Evolutionary conservation across 1,140 invertebrate genomes (phyloP).

Genomic region (Drosophila asahinai): DNA sequence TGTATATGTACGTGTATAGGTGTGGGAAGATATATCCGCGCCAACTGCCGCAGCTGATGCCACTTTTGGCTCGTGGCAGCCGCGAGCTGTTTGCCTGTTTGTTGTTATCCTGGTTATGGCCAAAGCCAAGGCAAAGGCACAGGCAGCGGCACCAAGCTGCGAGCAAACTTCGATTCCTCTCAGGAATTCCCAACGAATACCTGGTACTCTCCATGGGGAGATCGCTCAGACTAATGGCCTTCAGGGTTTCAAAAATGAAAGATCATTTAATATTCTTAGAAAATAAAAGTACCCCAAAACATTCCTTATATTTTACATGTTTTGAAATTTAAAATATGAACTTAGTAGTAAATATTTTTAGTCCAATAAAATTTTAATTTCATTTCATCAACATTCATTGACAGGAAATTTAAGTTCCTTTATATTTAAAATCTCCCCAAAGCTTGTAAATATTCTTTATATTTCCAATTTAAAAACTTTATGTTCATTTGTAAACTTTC

Average conservation of each 20-base stretch:
- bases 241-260: neutral
- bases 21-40: constrained; percentile 68
- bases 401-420: too few relatives aligned
- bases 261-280: neutral
- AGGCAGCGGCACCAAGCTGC: constrained; percentile 18
- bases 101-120: constrained; percentile 62
- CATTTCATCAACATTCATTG: too few relatives aligned
- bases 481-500: too few relatives aligned
- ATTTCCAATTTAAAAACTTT: too few relatives aligned
- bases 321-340: too few relatives aligned
- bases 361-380: too few relatives aligned
- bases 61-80: constrained; percentile 79
- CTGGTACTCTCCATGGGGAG: constrained; percentile 40
- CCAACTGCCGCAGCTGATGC: constrained; percentile 82
- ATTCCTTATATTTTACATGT: neutral
- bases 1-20: constrained; percentile 18
- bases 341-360: too few relatives aligned
- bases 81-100: constrained; percentile 70
- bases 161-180: constrained; percentile 13
- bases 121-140: constrained; percentile 34
- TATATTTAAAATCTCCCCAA: too few relatives aligned
- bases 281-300: too few relatives aligned
- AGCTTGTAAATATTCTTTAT: too few relatives aligned
- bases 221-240: constrained; percentile 13
- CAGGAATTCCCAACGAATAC: constrained; percentile 2